A percentile compares a stretch with the other conserved stretches of the same genome.
phyloP scores from a whole-genome alignment of 2,888 invertebrate species.

The Acanthococcus lagerstroemiae region DNA sequence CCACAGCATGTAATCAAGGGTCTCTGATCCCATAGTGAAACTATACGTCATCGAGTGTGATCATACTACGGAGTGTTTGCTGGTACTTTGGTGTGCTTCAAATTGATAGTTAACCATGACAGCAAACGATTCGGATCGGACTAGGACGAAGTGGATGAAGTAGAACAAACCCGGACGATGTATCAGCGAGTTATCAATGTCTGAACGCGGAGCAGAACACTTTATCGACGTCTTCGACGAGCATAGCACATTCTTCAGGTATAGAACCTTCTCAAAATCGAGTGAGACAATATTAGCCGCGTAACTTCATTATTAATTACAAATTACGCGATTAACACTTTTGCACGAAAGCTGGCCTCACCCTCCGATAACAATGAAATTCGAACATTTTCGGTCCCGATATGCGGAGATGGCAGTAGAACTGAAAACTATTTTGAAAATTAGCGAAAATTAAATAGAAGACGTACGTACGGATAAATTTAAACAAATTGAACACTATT shows the following conservation, averaged over 20 bases:
- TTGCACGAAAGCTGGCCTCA: background rate
- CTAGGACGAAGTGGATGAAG: background rate
- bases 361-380: background rate
- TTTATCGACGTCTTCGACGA: background rate
- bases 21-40: slow-evolving; percentile 20
- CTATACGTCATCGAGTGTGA: too few relatives aligned
- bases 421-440: too few relatives aligned
- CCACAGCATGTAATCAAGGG: slow-evolving; percentile 13
- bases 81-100: too few relatives aligned
- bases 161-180: background rate
- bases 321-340: background rate
- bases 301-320: too few relatives aligned
- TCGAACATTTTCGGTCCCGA: background rate
- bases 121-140: too few relatives aligned
- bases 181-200: background rate
- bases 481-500: background rate
- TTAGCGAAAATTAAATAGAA: too few relatives aligned
- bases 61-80: too few relatives aligned
- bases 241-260: background rate
- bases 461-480: too few relatives aligned
- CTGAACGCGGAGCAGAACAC: background rate
- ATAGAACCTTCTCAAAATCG: too few relatives aligned
- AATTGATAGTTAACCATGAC: too few relatives aligned
- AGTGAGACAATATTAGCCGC: too few relatives aligned
- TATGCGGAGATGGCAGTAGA: background rate